Conservation (phyloP, 2,113 vertebrate species). For the Phocoena phocoena region DNA sequence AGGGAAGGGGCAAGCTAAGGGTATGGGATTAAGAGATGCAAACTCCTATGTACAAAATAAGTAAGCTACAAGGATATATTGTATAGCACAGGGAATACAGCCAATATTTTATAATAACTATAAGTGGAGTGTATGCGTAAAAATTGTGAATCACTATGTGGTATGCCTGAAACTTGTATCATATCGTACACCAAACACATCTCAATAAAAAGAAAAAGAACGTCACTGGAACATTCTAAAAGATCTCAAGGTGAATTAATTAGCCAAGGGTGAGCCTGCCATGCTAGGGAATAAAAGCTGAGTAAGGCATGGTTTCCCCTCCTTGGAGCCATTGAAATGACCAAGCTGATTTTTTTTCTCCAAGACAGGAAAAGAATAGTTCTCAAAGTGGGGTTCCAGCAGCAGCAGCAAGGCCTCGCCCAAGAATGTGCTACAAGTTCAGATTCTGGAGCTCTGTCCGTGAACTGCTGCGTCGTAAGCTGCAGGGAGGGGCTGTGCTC, state of each 20-base stretch:
- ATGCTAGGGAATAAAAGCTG: not conserved
- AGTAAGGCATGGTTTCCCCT: not conserved
- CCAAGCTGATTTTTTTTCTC: not conserved
- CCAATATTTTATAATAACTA: not conserved
- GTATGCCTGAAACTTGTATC: not conserved
- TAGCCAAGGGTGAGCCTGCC: not conserved
- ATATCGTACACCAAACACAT: not conserved
- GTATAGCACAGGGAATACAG: not conserved
- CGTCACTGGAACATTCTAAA: not conserved
- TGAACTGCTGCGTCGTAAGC: not conserved
- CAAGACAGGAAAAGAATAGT: not conserved
- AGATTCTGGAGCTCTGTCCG: not conserved
- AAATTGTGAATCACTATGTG: not conserved
- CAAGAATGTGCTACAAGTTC: not conserved
- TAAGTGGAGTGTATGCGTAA: not conserved
- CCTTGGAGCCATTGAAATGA: not conserved
- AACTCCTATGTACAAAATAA: not conserved
- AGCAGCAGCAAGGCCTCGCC: not conserved
- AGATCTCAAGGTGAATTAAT: not conserved
- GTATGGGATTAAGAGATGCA: not conserved
- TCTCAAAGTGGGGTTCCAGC: not conserved
- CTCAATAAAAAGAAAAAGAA: not conserved
- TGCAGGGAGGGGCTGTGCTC: not conserved
- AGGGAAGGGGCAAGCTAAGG: not conserved
- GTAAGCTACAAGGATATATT: not conserved